Conservation (phyloP, 92 coral and sea anemone species). For the Metridium senile region DNA sequence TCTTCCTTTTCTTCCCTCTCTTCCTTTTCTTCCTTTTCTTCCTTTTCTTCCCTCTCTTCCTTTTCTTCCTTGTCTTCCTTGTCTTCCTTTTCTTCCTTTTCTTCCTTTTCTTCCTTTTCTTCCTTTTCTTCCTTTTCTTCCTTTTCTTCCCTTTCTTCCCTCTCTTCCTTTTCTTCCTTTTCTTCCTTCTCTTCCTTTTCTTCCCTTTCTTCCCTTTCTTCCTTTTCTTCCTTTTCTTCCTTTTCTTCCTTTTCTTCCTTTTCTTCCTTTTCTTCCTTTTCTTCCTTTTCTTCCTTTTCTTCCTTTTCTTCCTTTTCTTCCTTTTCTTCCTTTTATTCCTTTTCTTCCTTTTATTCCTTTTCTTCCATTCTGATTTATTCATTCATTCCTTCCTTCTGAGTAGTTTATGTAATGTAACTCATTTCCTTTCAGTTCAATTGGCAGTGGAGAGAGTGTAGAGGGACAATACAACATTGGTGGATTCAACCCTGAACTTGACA, state of each 20-base stretch:
- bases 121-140: too few relatives aligned
- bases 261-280: not conserved
- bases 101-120: too few relatives aligned
- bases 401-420: not conserved
- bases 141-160: too few relatives aligned
- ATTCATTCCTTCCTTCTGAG: not conserved
- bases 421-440: constrained; percentile 6
- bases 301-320: not conserved
- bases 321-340: not conserved
- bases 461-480: constrained; percentile 19
- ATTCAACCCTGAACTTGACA: constrained; percentile 69
- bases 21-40: too few relatives aligned
- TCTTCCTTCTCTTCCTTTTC: not conserved
- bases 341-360: not conserved
- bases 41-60: too few relatives aligned
- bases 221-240: not conserved
- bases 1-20: too few relatives aligned
- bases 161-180: not conserved
- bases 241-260: not conserved
- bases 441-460: constrained; percentile 4
- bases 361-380: not conserved
- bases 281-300: not conserved
- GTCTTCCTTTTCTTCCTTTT: too few relatives aligned
- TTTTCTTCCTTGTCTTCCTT: too few relatives aligned
- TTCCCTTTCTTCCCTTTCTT: not conserved